Evolutionary conservation across 2,888 invertebrate species (phyloP), one percentile per base, ranked within the genome.

Genomic region (Synanthedon myopaeformis): DNA sequence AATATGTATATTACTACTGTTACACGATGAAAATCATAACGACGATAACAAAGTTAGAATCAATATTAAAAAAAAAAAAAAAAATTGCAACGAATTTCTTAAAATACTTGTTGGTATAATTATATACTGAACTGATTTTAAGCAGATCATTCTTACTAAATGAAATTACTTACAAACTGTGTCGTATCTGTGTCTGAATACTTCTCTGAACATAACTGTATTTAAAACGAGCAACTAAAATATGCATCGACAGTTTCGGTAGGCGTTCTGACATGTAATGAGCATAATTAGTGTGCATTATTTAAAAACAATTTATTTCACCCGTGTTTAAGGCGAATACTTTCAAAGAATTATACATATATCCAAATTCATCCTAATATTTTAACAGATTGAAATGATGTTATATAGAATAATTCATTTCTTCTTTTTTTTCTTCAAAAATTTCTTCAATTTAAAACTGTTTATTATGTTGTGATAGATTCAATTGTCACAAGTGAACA

Each of bases 191-290:
- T 14, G 3, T 13, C 45, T 8, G 14, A 45, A 45, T 13, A 45
- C 45, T 45, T 13, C 45, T 51, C 51, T 51, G 51, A 35, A 48
- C 50, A 55, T 80, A 80, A 79, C 79, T 77, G 82, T 79, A 75
- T 69, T 65, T 69, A 64, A 72, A 68, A 65, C 63, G 68, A 61
- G 71, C 68, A 72, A 78, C 72, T 80, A 79, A 81, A 76, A 73
- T 79, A 83, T 82, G 73, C 79, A 77, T 73, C 74, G 76, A 76
- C 76, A 76, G 69, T 79, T 82, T 79, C 63, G 74, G 78, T 65
- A 77, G 79, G 76, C 77, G 79, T 74, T 74, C 72, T 79, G 60
- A 70, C 69, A 67, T 72, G 74, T 80, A 81, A 83, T 81, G 77
- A 82, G 77, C 71, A 72, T 76, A 76, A 76, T 77, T 78, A 81